Evolutionary conservation across 2,888 invertebrate genomes (phyloP).

Genomic region (Apomyelois bistriatella): DNA sequence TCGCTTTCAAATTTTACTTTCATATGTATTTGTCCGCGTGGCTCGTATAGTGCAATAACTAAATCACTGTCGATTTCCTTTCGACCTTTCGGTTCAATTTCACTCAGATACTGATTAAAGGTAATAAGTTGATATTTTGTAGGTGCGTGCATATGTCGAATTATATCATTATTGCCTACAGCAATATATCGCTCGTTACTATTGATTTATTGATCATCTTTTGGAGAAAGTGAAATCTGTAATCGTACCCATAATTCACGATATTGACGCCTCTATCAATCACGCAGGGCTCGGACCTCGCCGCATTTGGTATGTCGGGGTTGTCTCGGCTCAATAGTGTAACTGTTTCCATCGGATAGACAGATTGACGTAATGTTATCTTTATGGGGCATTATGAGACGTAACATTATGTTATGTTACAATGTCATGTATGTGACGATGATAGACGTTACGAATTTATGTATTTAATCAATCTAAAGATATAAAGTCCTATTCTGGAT

Average conservation of each 20-base stretch:
- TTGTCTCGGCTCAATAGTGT: neutral
- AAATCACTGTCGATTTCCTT: constrained; percentile 59
- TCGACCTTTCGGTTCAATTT: constrained; percentile 64
- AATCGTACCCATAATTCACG: constrained; percentile 53
- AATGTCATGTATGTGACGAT: neutral
- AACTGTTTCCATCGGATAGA: constrained; percentile 5
- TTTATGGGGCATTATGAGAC: constrained; percentile 19
- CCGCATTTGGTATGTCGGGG: constrained; percentile 13
- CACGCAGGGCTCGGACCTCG: constrained; percentile 34
- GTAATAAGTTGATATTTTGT: constrained; percentile 39
- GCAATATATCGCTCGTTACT: constrained; percentile 50
- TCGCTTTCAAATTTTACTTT: constrained; percentile 29
- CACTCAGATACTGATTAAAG: constrained; percentile 45
- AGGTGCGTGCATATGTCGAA: constrained; percentile 26
- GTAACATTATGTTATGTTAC: constrained; percentile 14
- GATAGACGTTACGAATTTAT: constrained; percentile 1
- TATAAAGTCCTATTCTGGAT: neutral
- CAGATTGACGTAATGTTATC: constrained; percentile 3
- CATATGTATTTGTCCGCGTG: constrained; percentile 19
- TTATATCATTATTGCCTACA: constrained; percentile 34
- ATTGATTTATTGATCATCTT: constrained; percentile 49
- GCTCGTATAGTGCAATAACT: constrained; percentile 40
- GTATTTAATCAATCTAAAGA: neutral
- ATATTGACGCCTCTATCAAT: constrained; percentile 43
- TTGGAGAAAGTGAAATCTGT: constrained; percentile 57